Base-by-base conservation (phyloP, 2,113 vertebrate genomes). In the Serilophus lunatus region DNA sequence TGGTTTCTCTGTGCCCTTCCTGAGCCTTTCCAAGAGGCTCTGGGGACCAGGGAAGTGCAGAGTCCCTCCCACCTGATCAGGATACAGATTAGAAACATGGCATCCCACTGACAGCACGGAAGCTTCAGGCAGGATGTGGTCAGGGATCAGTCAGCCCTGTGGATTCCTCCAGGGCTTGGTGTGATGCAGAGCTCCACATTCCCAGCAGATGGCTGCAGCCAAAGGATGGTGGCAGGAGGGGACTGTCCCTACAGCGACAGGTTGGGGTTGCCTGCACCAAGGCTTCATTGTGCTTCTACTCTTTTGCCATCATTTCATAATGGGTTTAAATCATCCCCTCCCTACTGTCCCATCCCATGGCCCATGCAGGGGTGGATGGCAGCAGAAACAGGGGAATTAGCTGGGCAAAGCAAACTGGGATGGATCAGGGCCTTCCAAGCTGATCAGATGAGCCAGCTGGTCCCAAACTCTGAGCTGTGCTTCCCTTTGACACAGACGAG, bases 21-120 rank as follows among this genome's bases (percentile, higher is more conserved):
- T 59, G 42, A 57, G 29, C 26, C 35, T 38, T 69, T 31, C 75
- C 44, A 18, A 45, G 7, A 54, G n/a, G 53, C 53, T 81, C 36
- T 71, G n/a, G 20, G 23, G 18, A 6, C 10, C 54, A 33, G 29
- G 56, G 61, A 63, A 35, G 38, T 4, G 18, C 42, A 38, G 74
- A 36, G 28, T 78, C 54, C 44, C 63, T 85, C 79, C 74, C n/a
- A 68, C 24, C 31, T 68, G 35, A 38, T 53, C 42, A 28, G 9
- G 5, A 13, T 29, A 78, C 0, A 0, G 64, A 72, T 0, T 5
- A 63, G 54, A 35, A 49, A 26, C n/a, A 31, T 0, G 0, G 74
- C 60, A 74, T 45, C 49, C 51, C 47, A 18, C 42, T 51, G 57
- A 63, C 1, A 6, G 72, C 20, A n/a, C 31, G n/a, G 6, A 42